Evolutionary conservation across 1,140 invertebrate species (phyloP), one percentile per base, ranked within the genome.

Genomic region (Pachyrhynchus sulphureomaculatus): DNA sequence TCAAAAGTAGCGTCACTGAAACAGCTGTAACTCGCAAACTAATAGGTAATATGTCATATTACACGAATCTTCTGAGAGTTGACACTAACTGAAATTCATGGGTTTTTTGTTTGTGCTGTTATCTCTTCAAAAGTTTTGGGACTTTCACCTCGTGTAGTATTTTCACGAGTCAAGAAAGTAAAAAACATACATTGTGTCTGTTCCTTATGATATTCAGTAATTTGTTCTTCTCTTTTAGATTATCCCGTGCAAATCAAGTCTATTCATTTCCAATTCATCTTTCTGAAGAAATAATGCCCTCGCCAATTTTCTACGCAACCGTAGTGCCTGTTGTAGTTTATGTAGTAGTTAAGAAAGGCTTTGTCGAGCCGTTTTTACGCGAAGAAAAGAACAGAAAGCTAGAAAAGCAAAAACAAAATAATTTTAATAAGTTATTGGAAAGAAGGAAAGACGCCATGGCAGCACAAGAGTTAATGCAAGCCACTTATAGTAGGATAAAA

Each of bases 261-360:
- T 96, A 95, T 72, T 80, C 87, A 15, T 92, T 97, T 66, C 93
- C 95, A 0, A 91, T 98, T 67, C 88, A 93, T 69, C 75, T 98
- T 13, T 93, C 92, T 64, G 93, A 98, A 68, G 91, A 95, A 71
- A 80, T 98, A 3, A 79, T 93, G 60, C 91, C 94, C 1, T 87
- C 88, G 15, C 90, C 95, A 0, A 80, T 98, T 23, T 93, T 98
- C 75, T 98, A 98, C 73, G 95, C 93, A 1, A 95, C 95, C 0
- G 79, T 95, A 0, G 83, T 90, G 0, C 96, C 96, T 0, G 41
- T 96, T 2, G 78, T 95, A 33, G 83, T 86, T 0, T 95, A 88
- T 84, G 81, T 88, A 17, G 72, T 92, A 0, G 77, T 94, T 0
- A 95, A 95, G 75, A 92, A 90, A 67, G 80, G 94, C 6, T 66